phyloP scores from a whole-genome alignment of 2,113 vertebrate species.

The Uria lomvia region DNA sequence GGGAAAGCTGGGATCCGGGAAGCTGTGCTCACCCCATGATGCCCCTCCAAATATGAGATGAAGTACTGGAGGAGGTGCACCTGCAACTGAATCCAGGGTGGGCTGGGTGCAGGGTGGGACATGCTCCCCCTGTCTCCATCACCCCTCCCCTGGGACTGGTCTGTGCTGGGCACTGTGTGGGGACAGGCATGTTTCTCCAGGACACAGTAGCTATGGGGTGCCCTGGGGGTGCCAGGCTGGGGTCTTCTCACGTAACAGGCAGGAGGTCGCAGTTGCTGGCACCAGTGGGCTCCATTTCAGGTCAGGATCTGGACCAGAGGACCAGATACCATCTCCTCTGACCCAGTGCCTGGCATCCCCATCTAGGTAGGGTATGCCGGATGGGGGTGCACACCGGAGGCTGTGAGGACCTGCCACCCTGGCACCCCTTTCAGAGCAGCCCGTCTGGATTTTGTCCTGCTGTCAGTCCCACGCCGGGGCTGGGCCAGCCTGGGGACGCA shows the following conservation, averaged over 20 bases:
- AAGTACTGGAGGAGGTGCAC: background rate
- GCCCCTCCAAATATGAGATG: background rate
- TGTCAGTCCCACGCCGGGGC: background rate
- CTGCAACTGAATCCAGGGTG: background rate
- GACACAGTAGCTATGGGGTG: background rate
- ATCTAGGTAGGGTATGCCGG: background rate
- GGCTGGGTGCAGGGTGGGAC: background rate
- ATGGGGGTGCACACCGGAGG: background rate
- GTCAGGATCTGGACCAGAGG: background rate
- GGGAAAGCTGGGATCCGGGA: background rate
- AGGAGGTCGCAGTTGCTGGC: background rate
- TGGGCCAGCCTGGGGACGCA: background rate
- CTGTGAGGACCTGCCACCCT: background rate
- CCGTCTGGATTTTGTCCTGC: background rate
- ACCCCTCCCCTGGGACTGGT: background rate
- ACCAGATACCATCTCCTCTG: background rate
- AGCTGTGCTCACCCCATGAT: fast-evolving
- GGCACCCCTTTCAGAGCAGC: background rate
- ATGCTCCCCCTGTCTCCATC: background rate
- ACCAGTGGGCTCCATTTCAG: background rate
- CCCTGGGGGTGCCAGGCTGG: background rate
- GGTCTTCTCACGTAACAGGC: background rate
- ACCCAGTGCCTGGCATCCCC: background rate
- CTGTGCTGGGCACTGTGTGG: background rate
- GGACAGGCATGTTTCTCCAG: background rate